Evolutionary conservation across 2,888 invertebrate genomes (phyloP).

Genomic region (Belgica antarctica): DNA sequence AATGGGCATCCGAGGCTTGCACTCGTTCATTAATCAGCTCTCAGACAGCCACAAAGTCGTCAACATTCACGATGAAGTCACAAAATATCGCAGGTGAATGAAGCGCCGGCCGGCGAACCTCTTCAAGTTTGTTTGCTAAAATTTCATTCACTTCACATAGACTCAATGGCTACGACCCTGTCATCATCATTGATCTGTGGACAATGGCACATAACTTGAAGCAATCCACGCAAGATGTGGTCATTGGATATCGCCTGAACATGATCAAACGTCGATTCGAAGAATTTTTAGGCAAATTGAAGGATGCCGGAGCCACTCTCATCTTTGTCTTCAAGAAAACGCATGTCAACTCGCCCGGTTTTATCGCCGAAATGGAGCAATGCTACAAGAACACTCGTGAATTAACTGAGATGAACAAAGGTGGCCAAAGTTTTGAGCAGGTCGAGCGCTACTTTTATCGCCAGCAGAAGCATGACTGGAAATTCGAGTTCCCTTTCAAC

Average conservation of each 20-base stretch:
- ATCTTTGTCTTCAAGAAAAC: conserved; percentile 4
- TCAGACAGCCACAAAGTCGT: not conserved
- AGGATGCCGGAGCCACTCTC: not conserved
- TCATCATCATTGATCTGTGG: conserved; percentile 1
- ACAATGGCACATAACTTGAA: conserved; percentile 15
- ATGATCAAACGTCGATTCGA: conserved; percentile 4
- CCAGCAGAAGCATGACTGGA: no score
- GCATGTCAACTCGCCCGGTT: no score
- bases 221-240: not conserved
- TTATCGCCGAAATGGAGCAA: no score
- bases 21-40: not conserved
- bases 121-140: not conserved
- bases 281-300: not conserved
- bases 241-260: conserved; percentile 21
- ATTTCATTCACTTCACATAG: not conserved
- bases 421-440: no score
- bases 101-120: no score
- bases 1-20: conserved; percentile 32
- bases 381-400: no score
- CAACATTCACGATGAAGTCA: not conserved
- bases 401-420: no score
- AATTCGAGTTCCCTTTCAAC: not conserved
- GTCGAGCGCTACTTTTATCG: no score
- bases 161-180: not conserved
- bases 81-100: not conserved